Evolutionary conservation across 2,113 vertebrate genomes (phyloP), one percentile per base, ranked within the genome.

Genomic region (Alligator sinensis): DNA sequence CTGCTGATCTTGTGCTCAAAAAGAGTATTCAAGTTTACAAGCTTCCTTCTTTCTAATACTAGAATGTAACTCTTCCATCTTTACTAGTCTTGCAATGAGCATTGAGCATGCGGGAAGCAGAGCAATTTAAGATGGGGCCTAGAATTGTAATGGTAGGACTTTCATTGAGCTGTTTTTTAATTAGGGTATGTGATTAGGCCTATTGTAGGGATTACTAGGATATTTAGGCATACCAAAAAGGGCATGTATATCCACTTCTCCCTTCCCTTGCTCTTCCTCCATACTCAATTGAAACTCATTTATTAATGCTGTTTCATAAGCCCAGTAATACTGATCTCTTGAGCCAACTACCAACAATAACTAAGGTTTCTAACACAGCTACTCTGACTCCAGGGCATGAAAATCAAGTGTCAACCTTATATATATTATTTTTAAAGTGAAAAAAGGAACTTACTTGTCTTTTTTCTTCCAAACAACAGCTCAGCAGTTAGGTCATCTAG

Each of bases 291-390:
- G 88, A 84, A 92, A 88, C 82, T 96, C 86, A 72, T 93, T 72
- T 97, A 96, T 82, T 95, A 76, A 88, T 91, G 77, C 81, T 78
- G 84, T 92, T 92, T 90, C 91, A 96, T 92, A 88, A 93, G 90
- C 28, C 61, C 8, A 76, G 5, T 62, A 93, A 84, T 79, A 92
- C 92, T 34, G 34, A 24, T 22, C 22, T 24, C 88, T 92, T 91
- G 78, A 82, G 82, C 77, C 0, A 2, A 34, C 34, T 34, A 34
- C 34, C 34, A 59, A 90, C 88, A 95, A 76, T 83, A 87, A 79
- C 57, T 28, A 79, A 94, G 85, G 80, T 62, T 84, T 94, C 79
- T 90, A 61, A 88, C 28, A 72, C 34, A 34, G 78, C 66, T 84
- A 81, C 64, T 88, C 27, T 2, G 4, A 62, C 88, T 89, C 68